Base-by-base conservation (phyloP, 2,113 vertebrate genomes). In the Stegostoma tigrinum region DNA sequence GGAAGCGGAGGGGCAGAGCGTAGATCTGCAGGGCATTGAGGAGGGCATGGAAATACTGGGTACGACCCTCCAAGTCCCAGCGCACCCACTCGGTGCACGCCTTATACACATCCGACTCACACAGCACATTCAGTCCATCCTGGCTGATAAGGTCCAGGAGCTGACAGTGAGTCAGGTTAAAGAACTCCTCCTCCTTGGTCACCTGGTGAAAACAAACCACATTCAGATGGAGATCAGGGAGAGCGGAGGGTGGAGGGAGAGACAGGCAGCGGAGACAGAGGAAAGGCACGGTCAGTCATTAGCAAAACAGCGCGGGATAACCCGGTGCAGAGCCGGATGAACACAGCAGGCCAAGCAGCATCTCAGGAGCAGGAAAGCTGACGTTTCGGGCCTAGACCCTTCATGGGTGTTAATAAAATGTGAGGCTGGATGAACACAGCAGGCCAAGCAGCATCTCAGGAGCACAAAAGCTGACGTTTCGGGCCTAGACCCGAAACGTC, bases 81-180 rank as follows among this genome's bases (percentile, higher is more conserved):
- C 97, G 96, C 14, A 98, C 98, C 98, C 98, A 98, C 96, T 98
- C 98, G 48, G 97, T 97, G 42, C 98, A 98, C 52, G 98, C 98
- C 96, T 98, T 98, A 96, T 98, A 98, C 96, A 98, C 98, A 96
- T 98, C 98, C 0, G 97, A 97, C 96, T 98, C 98, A 83, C 98
- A 98, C 42, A 98, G 97, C 95, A 98, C 98, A 96, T 98, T 98
- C 66, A 98, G 96, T 24, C 97, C 98, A 96, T 98, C 98, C 97
- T 98, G 98, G 87, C 98, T 98, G 96, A 98, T 98, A 95, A 98
- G 97, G 94, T 98, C 98, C 96, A 98, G 96, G 95, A 98, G 97
- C 96, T 98, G 98, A 94, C 98, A 98, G 96, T 98, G 98, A 10
- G 97, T 96, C 34, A 98, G 97, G 96, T 97, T 98, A 96, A 98